phyloP scores from a whole-genome alignment of 2,113 vertebrate species.

The Anhinga rufa region DNA sequence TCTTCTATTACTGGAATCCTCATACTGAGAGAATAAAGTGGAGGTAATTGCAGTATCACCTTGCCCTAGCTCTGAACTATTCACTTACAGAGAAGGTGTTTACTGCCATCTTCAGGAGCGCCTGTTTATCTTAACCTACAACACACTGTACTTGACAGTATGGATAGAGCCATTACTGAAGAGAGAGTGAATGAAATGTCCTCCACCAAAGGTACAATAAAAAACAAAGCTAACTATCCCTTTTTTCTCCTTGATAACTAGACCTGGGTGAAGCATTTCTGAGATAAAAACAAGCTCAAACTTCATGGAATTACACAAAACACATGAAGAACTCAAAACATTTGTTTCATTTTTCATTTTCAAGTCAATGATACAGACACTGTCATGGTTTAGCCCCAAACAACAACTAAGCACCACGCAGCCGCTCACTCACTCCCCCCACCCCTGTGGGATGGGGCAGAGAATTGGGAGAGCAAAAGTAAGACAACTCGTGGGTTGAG shows the following conservation, averaged over 20 bases:
- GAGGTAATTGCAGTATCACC: neutral
- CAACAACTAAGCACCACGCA: too few species aligned
- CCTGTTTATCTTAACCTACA: neutral
- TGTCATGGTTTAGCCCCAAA: too few species aligned
- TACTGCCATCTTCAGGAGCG: conserved; percentile 49
- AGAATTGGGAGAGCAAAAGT: too few species aligned
- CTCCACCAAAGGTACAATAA: neutral
- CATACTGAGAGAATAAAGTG: neutral
- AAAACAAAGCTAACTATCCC: neutral
- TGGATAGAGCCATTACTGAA: neutral
- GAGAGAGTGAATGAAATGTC: neutral
- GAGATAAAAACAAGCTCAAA: neutral
- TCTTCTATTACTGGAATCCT: neutral
- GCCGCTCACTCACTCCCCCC: too few species aligned
- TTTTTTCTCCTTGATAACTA: neutral
- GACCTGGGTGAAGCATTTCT: neutral
- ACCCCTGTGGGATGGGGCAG: too few species aligned
- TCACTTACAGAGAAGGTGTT: neutral
- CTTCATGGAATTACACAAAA: neutral
- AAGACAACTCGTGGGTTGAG: too few species aligned
- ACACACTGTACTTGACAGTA: neutral
- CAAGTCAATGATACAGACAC: neutral
- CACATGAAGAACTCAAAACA: neutral
- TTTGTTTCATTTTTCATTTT: neutral
- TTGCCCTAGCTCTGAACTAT: neutral